A percentile compares a stretch with the other conserved stretches of the same genome.
Evolutionary conservation across 2,888 invertebrate species (phyloP).

Genomic region (Gonocerus acuteangulatus): DNA sequence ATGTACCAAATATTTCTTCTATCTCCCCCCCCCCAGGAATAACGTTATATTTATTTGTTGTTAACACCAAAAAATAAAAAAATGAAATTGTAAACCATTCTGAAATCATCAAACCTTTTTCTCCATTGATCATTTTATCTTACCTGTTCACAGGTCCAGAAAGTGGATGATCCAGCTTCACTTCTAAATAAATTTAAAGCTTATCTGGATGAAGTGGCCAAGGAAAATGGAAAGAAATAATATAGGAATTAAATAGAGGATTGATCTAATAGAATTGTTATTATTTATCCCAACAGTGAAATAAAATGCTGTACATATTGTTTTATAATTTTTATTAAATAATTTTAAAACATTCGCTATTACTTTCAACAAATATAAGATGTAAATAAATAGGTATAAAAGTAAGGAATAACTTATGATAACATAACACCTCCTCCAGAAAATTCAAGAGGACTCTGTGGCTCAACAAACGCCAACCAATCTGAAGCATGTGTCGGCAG

Average conservation of each 20-base stretch:
- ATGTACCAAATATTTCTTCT: no score
- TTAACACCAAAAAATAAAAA: no score
- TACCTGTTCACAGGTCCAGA: conserved; percentile 63
- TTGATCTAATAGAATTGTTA: conserved; percentile 9
- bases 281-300: conserved; percentile 17
- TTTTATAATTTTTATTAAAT: conserved; percentile 11
- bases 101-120: no score
- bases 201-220: conserved; percentile 55
- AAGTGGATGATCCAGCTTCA: conserved; percentile 73
- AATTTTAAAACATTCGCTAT: neutral
- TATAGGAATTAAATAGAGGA: neutral
- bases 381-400: conserved; percentile 15
- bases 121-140: no score
- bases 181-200: conserved; percentile 62
- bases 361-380: conserved; percentile 24
- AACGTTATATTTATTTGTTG: no score
- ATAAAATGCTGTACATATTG: conserved; percentile 22
- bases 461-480: conserved; percentile 95
- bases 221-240: conserved; percentile 40
- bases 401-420: conserved; percentile 43
- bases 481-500: conserved; percentile 95
- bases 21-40: no score
- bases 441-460: conserved; percentile 74
- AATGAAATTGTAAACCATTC: no score
- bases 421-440: conserved; percentile 73